These are phyloP conservation scores for Lamellibrachia columna DNA, from an alignment of 2,888 invertebrate genomes.

Conservation along the genomic window DNA sequence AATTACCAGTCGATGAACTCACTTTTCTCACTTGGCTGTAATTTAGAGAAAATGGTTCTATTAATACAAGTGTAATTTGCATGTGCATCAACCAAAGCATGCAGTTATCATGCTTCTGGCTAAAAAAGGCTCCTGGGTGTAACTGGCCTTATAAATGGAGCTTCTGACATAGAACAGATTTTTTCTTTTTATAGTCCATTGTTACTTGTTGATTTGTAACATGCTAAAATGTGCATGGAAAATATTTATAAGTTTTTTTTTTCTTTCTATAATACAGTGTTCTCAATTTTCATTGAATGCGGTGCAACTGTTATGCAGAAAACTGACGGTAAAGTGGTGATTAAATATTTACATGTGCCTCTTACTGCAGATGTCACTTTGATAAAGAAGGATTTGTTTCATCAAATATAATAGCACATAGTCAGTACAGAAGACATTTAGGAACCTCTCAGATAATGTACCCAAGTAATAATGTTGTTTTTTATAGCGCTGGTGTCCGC, in stretches of 20 bases:
- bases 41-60: neutral
- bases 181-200: neutral
- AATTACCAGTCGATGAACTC: neutral
- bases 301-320: too few relatives aligned
- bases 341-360: neutral
- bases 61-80: neutral
- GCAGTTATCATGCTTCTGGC: neutral
- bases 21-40: neutral
- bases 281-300: neutral
- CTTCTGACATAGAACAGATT: neutral
- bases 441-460: too few relatives aligned
- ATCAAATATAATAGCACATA: neutral
- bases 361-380: neutral
- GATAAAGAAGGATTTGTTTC: neutral
- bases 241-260: neutral
- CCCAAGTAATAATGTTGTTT: too few relatives aligned
- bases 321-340: too few relatives aligned
- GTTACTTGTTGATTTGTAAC: neutral
- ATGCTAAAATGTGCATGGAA: neutral
- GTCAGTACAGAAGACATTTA: too few relatives aligned
- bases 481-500: too few relatives aligned
- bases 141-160: neutral
- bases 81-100: constrained; percentile 1
- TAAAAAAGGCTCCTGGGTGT: neutral
- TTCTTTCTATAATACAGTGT: neutral